Base-by-base conservation (phyloP, 2,888 invertebrate species). In the Agrochola lychnidis region DNA sequence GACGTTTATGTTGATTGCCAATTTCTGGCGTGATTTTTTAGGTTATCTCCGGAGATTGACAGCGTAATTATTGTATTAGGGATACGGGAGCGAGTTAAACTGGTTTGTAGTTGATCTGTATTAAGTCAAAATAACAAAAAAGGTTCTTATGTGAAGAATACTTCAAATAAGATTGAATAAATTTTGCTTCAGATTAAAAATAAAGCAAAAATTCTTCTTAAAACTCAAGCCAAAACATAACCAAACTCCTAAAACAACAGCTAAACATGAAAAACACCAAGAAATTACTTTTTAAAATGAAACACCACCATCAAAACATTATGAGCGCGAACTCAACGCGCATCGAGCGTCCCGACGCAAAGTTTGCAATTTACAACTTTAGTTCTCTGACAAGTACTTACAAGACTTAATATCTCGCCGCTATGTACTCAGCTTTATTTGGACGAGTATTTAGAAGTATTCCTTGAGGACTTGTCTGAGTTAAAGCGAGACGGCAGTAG, bases 1-100 rank as follows among this genome's bases (percentile, higher is more conserved):
- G 87, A 87, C 88, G 86, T 89, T 90, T 90, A 89, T 91, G 90
- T 90, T 91, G 90, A 92, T 89, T 90, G 90, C 84, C 89, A 89
- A 90, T 91, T 89, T 91, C 87, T 83, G 83, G 78, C 66, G 73
- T 82, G 82, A 79, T 85, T 85, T 85, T 88, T 86, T 79, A 73
- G 59, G 75, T 42, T 73, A 71, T 68, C 78, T 66, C 81, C 14
- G 42, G 82, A 75, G 78, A 86, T 77, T 87, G 79, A 85, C 73
- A 70, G 74, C 57, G 57, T 85, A 82, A 85, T 86, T 86, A 85
- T 75, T 81, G 53, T 63, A 78, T 78, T 70, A 84, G 19, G 71
- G 62, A 63, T 14, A 3, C 30, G 42, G 53, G 48, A 67, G 16
- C 19, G 59, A 40, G 63, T 72, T 16, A 40, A 51, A 78, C 63